Base-by-base conservation (phyloP, 2,797 vertebrate genomes). In the Sternotherus odoratus region DNA sequence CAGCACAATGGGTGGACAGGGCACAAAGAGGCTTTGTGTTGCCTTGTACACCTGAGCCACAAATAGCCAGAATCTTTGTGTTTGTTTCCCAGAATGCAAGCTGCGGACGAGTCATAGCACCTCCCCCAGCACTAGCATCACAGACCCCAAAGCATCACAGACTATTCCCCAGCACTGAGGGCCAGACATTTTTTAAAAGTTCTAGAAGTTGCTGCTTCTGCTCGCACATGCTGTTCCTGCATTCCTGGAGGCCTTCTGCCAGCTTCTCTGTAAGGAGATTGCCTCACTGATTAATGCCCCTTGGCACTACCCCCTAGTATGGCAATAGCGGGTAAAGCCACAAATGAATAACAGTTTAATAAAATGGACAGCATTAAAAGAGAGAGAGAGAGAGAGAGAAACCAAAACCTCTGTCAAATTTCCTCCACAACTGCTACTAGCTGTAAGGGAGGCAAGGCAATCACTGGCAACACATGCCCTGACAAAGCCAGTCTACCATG, bases 231-330 rank as follows among this genome's bases (percentile, higher is more conserved):
- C 89, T 95, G 92, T 72, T 93, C 39, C 86, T 30, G 39, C 50
- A 77, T 69, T 86, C 87, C 87, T 80, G 33, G 56, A 75, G 82
- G 53, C 63, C 69, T 97, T 94, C 77, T 90, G 79, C 93, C 88
- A 95, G 86, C 79, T 95, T 77, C 51, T 89, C 51, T 94, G 36
- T 16, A 36, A 66, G 26, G 39, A 51, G 30, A 83, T 96, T 91
- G 30, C 60, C 60, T n/a, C 33, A n/a, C 60, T n/a, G 83, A 91
- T 83, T 93, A 87, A 88, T 77, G 19, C 26, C 87, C 30, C 83
- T 83, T 43, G 83, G 48, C 69, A 82, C 66, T 69, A 69, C 10
- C 63, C 21, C 63, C n/a, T 36, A 75, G 87, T 23, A 5, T 9
- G 30, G 33, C 51, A 74, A 11, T 75, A 57, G 74, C 49, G 91